Base-by-base conservation (phyloP, 2,797 vertebrate genomes). In the Lutjanus argentimaculatus region DNA sequence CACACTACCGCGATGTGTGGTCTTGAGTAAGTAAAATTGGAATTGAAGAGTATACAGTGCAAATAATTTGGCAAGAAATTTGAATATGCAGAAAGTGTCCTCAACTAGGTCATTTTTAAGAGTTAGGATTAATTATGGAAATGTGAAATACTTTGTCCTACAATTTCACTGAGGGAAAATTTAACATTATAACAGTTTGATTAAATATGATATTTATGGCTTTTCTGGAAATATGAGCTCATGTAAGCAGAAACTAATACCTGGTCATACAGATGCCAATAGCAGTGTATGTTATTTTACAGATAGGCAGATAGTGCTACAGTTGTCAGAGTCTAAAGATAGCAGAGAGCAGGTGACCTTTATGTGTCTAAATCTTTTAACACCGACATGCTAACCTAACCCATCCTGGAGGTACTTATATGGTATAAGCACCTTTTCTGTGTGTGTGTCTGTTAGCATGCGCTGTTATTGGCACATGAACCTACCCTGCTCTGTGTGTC, bases 271-370 rank as follows among this genome's bases (percentile, higher is more conserved):
- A 42, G 55, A 66, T 43, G 30, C n/a, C 19, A 53, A 17, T 42
- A 49, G 1, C 10, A 0, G 22, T 63, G 19, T 66, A 63, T 67
- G 42, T 2, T 19, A 6, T 49, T 12, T 65, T 65, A 65, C 40
- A 46, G 45, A 67, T 46, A 40, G 56, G 13, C 51, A 68, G 45
- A 55, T 19, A 16, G 22, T 30, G 12, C 17, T 58, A 21, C 64
- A 63, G 80, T 53, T 70, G 55, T 75, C n/a, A 56, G 21, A n/a
- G 40, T 17, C 51, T 72, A 52, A 77, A 74, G 48, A 77, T 81
- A 69, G 51, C 51, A 49, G 25, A 73, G 11, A 42, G 19, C 64
- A 62, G 46, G 75, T 68, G 70, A 70, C 42, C 52, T 80, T 43
- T 22, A 72, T 48, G 42, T 68, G 40, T 73, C 55, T 67, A 14